phyloP scores from a whole-genome alignment of 2,888 invertebrate genomes.

The Chloroclysta siterata region DNA sequence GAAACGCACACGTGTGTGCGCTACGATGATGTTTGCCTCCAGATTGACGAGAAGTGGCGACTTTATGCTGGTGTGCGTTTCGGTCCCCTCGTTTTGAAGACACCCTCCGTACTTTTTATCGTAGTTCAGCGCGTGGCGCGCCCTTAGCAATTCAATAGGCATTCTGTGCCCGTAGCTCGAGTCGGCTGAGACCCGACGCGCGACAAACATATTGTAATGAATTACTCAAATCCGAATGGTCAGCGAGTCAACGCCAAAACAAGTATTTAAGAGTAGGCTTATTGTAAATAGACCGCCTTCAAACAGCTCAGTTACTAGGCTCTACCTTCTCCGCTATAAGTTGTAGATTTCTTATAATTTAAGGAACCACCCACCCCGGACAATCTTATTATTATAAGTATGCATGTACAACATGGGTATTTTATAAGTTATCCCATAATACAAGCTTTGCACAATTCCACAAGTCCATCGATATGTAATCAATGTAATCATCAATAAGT shows the following conservation, averaged over 20 bases:
- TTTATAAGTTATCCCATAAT: no score
- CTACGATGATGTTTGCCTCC: conserved; percentile 50
- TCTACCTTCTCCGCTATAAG: no score
- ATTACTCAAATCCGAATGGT: not conserved
- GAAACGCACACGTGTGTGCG: conserved; percentile 63
- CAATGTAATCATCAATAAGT: no score
- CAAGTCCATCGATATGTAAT: no score
- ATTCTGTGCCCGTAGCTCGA: conserved; percentile 5
- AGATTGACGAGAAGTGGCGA: conserved; percentile 45
- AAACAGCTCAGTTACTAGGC: no score
- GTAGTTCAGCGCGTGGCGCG: conserved; percentile 27
- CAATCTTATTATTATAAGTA: no score
- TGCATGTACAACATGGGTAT: no score
- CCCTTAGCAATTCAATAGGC: conserved; percentile 14
- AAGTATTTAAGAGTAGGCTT: no score
- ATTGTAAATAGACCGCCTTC: no score
- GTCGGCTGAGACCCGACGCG: not conserved
- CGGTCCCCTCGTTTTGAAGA: conserved; percentile 48
- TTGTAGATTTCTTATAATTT: no score
- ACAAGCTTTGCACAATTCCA: no score
- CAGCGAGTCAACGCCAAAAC: not conserved
- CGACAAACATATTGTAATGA: not conserved
- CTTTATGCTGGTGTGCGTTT: conserved; percentile 56
- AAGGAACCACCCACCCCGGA: no score
- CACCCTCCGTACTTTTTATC: conserved; percentile 36